phyloP scores from a whole-genome alignment of 2,888 invertebrate species.

The Xestia c-nigrum region DNA sequence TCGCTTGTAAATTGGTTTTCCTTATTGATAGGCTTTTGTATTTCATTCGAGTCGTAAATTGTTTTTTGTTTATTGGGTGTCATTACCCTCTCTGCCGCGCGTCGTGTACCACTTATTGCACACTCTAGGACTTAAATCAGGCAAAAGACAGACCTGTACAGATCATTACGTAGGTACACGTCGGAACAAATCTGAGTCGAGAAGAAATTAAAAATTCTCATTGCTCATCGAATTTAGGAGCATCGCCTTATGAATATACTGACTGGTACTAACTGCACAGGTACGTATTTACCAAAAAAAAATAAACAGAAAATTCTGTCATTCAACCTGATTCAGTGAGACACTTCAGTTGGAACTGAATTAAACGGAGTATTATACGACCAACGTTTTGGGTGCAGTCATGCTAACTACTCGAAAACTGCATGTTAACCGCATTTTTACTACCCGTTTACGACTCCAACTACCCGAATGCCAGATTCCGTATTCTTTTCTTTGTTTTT shows the following conservation, averaged over 20 bases:
- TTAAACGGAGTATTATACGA: slow-evolving; percentile 35
- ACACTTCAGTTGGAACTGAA: slow-evolving; percentile 25
- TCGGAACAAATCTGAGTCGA: neutral
- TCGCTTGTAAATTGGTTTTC: slow-evolving; percentile 55
- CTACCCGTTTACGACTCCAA: slow-evolving; percentile 54
- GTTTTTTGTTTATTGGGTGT: slow-evolving; percentile 29
- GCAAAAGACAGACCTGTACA: neutral
- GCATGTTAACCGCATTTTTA: slow-evolving; percentile 61
- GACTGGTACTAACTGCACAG: too few relatives aligned
- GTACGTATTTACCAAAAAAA: neutral
- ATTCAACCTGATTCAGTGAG: slow-evolving; percentile 5
- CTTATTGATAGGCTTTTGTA: slow-evolving; percentile 54
- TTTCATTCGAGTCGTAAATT: slow-evolving; percentile 35
- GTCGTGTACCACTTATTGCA: neutral
- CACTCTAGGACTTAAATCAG: neutral
- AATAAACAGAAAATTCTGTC: neutral
- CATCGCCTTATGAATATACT: too few relatives aligned
- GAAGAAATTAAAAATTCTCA: neutral
- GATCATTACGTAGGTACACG: neutral
- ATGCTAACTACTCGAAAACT: slow-evolving; percentile 51
- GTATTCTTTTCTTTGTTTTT: slow-evolving; percentile 29
- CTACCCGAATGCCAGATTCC: slow-evolving; percentile 35
- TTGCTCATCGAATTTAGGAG: neutral
- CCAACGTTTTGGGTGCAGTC: slow-evolving; percentile 39
- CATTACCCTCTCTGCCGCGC: neutral